These are phyloP conservation scores for Carassius carassius DNA, from an alignment of 2,113 vertebrate species.

Conservation along the genomic window DNA sequence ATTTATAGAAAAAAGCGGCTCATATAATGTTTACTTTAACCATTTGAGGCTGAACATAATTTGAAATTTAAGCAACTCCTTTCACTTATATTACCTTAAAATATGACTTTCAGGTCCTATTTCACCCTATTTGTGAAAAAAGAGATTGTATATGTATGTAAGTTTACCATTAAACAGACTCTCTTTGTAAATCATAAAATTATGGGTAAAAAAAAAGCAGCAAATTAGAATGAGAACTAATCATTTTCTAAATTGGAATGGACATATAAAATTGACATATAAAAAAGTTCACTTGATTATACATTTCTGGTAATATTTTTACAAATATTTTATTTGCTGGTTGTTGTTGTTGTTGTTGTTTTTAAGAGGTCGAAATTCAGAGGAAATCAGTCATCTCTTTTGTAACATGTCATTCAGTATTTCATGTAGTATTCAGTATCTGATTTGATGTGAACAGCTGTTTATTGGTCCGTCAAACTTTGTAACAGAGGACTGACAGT, in stretches of 20 bases:
- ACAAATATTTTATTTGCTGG: neutral
- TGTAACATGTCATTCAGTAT: neutral
- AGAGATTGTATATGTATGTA: neutral
- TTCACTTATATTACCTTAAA: neutral
- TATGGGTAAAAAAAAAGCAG: conserved; percentile 30
- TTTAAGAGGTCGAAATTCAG: neutral
- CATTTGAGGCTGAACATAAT: neutral
- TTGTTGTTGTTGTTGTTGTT: neutral
- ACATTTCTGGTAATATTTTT: neutral
- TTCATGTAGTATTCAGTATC: neutral
- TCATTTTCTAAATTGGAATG: conserved; percentile 30
- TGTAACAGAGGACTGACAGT: neutral
- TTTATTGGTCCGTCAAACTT: neutral
- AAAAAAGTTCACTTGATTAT: conserved; percentile 25
- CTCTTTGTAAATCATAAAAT: conserved; percentile 14
- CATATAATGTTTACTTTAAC: neutral
- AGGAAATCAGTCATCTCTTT: neutral
- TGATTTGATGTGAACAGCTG: neutral
- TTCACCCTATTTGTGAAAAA: neutral
- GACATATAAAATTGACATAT: conserved; percentile 7
- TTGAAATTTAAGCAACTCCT: neutral
- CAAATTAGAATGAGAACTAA: conserved; percentile 19
- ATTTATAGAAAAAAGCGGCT: neutral
- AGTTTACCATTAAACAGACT: conserved; percentile 4
- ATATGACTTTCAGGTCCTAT: neutral